Evolutionary conservation across 2,797 vertebrate species (phyloP), one percentile per base, ranked within the genome.

Genomic region (Neostethus bicornis): DNA sequence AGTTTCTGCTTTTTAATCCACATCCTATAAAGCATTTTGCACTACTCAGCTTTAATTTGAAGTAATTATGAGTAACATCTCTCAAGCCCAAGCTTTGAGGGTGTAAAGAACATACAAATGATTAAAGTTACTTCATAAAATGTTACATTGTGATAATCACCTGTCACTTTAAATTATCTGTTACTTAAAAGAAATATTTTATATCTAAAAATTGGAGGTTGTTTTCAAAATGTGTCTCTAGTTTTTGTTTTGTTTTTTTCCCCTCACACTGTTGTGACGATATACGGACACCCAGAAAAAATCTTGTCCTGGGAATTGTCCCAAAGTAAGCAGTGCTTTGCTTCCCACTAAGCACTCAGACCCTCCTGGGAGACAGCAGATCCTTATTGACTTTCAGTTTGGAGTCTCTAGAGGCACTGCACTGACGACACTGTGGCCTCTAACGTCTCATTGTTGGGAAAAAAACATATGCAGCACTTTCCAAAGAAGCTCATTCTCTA

Each of bases 241-340:
- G n/a, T 57, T 66, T 73, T 60, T 53, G 68, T 61, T 56, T 80
- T 79, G 42, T 66, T 77, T 81, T 75, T 58, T 54, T 13, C 16
- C 64, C 67, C 26, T 75, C 31, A 1, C 61, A 1, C 61, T 77
- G 47, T 42, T 23, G 60, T 69, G 61, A 78, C 26, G 39, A 66
- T 73, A 75, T 73, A 56, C 73, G 73, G 62, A 64, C 65, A 73
- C 77, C 66, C 81, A 85, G 75, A 89, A 79, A 77, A 79, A 87
- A 70, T 61, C 64, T 74, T 84, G 77, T 86, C 78, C 68, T 85
- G 91, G 91, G 91, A 92, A 89, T 80, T 58, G 62, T 87, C 90
- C 89, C 92, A 93, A 91, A 87, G 77, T 85, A 90, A 89, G 81
- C 87, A 85, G 46, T 77, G 72, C 79, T 92, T 88, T 89, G 75